These are phyloP conservation scores for Melanotaenia boesemani DNA, from an alignment of 2,797 vertebrate species.

Conservation along the genomic window DNA sequence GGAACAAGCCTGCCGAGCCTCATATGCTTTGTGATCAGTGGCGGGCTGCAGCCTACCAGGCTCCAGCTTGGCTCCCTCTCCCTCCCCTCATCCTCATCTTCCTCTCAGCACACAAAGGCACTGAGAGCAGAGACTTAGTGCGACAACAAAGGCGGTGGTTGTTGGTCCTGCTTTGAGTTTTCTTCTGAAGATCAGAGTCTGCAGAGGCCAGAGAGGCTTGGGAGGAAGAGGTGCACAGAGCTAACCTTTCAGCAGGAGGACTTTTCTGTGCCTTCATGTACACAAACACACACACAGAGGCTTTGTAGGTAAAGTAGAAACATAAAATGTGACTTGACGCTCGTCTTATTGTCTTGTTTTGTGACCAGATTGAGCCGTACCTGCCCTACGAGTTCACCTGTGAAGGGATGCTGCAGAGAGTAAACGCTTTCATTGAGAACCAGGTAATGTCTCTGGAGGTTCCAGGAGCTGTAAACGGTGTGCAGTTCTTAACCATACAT, in stretches of 20 bases:
- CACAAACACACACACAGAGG: neutral
- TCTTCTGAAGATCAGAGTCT: conserved; percentile 4
- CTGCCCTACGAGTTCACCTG: conserved; percentile 98
- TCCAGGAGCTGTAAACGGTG: too few species aligned
- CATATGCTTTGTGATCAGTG: conserved; percentile 49
- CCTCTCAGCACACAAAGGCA: conserved; percentile 25
- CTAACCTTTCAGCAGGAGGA: conserved; percentile 33
- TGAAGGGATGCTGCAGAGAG: conserved; percentile 97
- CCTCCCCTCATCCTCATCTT: conserved; percentile 11
- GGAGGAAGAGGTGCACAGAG: conserved; percentile 13
- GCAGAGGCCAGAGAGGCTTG: conserved; percentile 1
- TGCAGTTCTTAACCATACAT: too few species aligned
- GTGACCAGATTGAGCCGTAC: conserved; percentile 93
- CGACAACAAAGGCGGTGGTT: conserved; percentile 55
- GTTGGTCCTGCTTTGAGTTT: conserved; percentile 48
- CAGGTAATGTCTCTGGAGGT: conserved; percentile 82
- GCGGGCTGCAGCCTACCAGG: conserved; percentile 54
- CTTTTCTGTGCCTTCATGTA: neutral
- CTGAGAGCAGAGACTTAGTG: conserved; percentile 1
- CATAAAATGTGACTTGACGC: too few species aligned
- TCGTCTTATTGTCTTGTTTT: conserved; percentile 11
- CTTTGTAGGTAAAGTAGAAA: neutral
- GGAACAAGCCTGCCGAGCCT: conserved; percentile 29
- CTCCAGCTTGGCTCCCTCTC: conserved; percentile 45
- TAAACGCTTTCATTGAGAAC: conserved; percentile 95